Conservation (phyloP, 2,113 vertebrate species). For the Chaetorhynchus papuensis region DNA sequence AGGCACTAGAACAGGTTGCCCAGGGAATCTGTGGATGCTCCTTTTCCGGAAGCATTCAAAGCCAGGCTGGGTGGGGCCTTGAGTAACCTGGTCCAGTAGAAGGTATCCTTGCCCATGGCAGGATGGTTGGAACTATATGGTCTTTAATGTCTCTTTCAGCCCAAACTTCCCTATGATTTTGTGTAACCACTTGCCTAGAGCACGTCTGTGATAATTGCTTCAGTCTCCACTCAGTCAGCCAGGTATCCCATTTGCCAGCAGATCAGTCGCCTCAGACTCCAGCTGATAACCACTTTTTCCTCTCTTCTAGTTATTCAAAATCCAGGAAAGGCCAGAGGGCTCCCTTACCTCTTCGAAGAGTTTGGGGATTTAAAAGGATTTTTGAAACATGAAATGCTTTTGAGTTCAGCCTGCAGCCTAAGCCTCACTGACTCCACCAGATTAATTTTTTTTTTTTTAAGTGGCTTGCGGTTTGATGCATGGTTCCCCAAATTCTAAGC, state of each 20-base stretch:
- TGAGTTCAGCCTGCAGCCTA: background rate
- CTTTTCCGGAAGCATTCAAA: rapidly evolving
- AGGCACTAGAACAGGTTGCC: background rate
- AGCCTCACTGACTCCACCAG: background rate
- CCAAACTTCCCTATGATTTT: background rate
- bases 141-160: background rate
- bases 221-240: background rate
- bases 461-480: background rate
- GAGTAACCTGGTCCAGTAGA: background rate
- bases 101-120: background rate
- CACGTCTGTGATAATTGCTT: rapidly evolving
- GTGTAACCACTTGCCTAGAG: background rate
- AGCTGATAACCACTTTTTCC: background rate
- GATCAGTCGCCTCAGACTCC: background rate
- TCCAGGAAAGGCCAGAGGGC: background rate
- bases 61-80: background rate
- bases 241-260: background rate
- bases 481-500: background rate
- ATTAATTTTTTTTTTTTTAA: background rate
- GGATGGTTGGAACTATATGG: background rate
- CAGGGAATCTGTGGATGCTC: background rate
- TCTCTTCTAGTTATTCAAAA: background rate
- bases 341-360: background rate
- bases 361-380: background rate
- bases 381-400: background rate